Base-by-base conservation (phyloP, 2,797 vertebrate species). In the Alauda arvensis region DNA sequence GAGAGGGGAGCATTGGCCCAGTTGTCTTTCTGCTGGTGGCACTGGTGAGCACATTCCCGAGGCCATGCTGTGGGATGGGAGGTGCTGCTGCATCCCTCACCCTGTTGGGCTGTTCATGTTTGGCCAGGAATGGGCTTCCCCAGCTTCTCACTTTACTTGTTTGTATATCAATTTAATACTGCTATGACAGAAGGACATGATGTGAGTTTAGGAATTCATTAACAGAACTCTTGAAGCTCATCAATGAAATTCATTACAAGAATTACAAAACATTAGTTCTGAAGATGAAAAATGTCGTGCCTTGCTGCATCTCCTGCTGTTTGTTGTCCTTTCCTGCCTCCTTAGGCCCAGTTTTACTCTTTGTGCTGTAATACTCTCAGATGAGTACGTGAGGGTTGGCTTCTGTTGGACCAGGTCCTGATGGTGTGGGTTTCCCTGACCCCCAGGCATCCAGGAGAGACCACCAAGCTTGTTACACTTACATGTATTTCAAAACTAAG, bases 261-360 rank as follows among this genome's bases (percentile, higher is more conserved):
- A 87, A 88, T 79, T 90, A 66, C 37, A 76, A 42, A 80, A 29
- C 79, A 76, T 93, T 92, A 62, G 24, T 83, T 39, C 24, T 52
- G 70, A 80, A 83, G 55, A 85, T 77, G 31, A 88, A 77, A 52
- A 88, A 59, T 37, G 48, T 37, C 53, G 20, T 66, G 70, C 40
- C 69, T 77, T 31, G 6, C 48, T 90, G 59, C 29, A 60, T 23
- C 29, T 55, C 51, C 70, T 77, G 49, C 43, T 85, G 10, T 55
- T 84, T 75, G 31, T 49, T 77, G 9, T 68, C 29, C 40, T 71
- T 74, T 83, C n/a, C 66, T 74, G 8, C 23, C 31, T 79, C 62
- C 33, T 51, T 85, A 11, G 37, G 37, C 85, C 61, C 82, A 52
- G 8, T 75, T 86, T 75, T 18, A 14, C 21, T 61, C 12, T 63